A percentile compares a stretch with the other conserved stretches of the same genome.
Conservation (phyloP, 1,140 invertebrate species). For the Platyscapa corneri region DNA sequence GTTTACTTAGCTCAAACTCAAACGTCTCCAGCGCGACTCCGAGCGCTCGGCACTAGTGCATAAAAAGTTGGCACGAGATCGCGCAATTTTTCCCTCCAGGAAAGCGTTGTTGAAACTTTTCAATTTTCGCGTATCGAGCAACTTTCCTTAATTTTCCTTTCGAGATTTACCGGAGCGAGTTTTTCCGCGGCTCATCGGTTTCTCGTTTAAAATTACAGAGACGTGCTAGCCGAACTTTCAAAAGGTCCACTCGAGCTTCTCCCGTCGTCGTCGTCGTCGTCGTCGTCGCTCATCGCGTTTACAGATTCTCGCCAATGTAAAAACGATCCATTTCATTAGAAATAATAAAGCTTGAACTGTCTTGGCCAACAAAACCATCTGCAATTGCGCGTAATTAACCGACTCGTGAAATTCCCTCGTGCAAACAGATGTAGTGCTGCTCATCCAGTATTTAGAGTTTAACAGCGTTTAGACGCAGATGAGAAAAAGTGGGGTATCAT, state of each 20-base stretch:
- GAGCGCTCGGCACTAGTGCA: not conserved
- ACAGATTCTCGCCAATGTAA: too few species aligned
- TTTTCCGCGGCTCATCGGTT: too few species aligned
- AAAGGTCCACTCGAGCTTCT: too few species aligned
- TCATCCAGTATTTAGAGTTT: conserved; percentile 22
- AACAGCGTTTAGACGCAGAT: not conserved
- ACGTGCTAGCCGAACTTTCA: too few species aligned
- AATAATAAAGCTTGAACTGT: not conserved
- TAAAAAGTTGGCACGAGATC: not conserved
- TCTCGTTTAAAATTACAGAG: too few species aligned
- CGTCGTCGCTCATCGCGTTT: too few species aligned
- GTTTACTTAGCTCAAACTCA: not conserved
- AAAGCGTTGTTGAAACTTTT: too few species aligned
- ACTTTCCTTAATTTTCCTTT: too few species aligned
- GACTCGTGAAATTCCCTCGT: conserved; percentile 17
- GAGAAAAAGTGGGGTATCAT: conserved; percentile 21
- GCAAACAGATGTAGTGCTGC: conserved; percentile 37
- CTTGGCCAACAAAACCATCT: not conserved
- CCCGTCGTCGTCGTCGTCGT: too few species aligned
- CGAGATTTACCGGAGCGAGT: too few species aligned
- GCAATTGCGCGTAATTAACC: not conserved
- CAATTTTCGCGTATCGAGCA: too few species aligned
- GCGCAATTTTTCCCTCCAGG: too few species aligned
- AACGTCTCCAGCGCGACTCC: not conserved
- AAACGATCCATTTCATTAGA: not conserved